Evolutionary conservation across 2,113 vertebrate species (phyloP).

Genomic region (Puffinus mauretanicus): DNA sequence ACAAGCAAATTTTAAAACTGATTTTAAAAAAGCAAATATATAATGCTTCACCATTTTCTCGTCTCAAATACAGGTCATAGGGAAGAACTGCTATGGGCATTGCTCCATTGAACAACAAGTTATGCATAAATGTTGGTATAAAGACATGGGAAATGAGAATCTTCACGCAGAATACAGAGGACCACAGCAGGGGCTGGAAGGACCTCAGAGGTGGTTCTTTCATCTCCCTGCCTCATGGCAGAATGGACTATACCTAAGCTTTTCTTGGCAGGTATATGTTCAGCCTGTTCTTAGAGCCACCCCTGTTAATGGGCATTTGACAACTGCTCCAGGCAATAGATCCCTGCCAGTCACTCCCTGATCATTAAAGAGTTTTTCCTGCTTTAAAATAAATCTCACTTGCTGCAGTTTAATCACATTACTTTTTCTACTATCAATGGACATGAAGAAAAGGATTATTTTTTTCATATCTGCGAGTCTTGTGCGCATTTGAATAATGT

Average conservation of each 20-base stretch:
- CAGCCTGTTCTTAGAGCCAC: background rate
- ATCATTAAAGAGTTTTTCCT: background rate
- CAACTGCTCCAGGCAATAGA: slow-evolving; percentile 1
- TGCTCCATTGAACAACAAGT: background rate
- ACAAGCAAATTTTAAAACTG: background rate
- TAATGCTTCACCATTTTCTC: background rate
- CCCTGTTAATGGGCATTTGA: background rate
- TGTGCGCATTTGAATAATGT: background rate
- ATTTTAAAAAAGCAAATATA: background rate
- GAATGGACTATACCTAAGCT: background rate
- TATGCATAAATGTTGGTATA: background rate
- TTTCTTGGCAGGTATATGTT: background rate
- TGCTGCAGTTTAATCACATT: slow-evolving; percentile 10
- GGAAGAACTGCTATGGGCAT: background rate
- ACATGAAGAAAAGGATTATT: background rate
- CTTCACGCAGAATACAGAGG: background rate
- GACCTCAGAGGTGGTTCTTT: background rate
- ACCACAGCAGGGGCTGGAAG: background rate
- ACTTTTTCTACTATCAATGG: background rate
- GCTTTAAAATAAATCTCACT: slow-evolving; percentile 38
- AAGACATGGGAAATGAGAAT: background rate
- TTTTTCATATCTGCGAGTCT: background rate
- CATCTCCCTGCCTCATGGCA: background rate
- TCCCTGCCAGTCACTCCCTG: background rate
- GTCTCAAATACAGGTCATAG: background rate